Evolutionary conservation across 2,888 invertebrate genomes (phyloP).

Genomic region (Drosophila helvetica): DNA sequence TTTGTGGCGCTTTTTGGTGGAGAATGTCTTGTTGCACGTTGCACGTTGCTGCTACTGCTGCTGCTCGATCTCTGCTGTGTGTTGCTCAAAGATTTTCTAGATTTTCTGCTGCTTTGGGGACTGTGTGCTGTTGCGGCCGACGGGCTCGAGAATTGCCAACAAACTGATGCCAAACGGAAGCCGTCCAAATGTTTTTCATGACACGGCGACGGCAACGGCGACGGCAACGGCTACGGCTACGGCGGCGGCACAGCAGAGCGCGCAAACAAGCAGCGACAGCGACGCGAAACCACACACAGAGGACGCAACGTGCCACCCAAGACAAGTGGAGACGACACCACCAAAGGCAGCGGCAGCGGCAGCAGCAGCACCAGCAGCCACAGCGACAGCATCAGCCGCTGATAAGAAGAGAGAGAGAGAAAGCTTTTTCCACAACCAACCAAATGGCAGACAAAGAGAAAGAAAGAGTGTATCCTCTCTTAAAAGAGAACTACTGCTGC

Average conservation of each 20-base stretch:
- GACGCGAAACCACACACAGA: constrained; percentile 25
- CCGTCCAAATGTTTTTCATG: constrained; percentile 75
- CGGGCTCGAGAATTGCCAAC: constrained; percentile 80
- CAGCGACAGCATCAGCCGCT: constrained; percentile 39
- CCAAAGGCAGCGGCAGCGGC: constrained; percentile 1
- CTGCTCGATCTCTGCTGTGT: constrained; percentile 15
- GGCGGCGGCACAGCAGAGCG: constrained; percentile 16
- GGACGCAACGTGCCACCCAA: constrained; percentile 9
- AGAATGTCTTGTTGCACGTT: constrained; percentile 17
- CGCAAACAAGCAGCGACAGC: constrained; percentile 19
- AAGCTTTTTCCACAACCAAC: constrained; percentile 15
- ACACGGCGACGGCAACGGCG: constrained; percentile 51
- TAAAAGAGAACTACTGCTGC: not conserved
- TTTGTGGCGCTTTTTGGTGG: constrained; percentile 16
- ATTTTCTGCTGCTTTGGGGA: constrained; percentile 6
- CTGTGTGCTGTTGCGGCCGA: constrained; percentile 64
- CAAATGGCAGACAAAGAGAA: not conserved
- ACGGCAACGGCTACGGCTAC: constrained; percentile 28
- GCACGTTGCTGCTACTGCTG: not conserved
- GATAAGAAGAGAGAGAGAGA: constrained; percentile 29
- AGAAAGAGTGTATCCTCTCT: constrained; percentile 3
- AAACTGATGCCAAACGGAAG: constrained; percentile 80
- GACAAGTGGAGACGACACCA: constrained; percentile 12
- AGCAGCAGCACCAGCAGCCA: constrained; percentile 14
- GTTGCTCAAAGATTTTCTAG: constrained; percentile 19